These are phyloP conservation scores for Zingel zingel DNA, from an alignment of 2,113 vertebrate genomes.

Conservation along the genomic window DNA sequence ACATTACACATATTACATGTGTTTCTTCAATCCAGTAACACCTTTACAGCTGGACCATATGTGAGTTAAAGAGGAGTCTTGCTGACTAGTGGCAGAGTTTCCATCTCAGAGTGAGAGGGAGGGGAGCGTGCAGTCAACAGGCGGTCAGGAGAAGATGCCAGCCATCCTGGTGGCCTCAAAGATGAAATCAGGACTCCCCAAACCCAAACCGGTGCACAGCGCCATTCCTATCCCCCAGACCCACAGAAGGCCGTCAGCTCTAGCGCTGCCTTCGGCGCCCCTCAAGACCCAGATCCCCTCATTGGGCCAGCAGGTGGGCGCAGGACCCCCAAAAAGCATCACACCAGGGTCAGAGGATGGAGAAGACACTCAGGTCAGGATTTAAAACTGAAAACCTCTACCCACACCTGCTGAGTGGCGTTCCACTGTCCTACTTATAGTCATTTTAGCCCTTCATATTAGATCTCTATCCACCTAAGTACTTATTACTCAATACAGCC, in stretches of 20 bases:
- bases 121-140: constrained; percentile 17
- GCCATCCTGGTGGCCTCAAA: constrained; percentile 95
- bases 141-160: constrained; percentile 90
- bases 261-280: constrained; percentile 84
- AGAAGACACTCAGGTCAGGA: constrained; percentile 92
- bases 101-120: constrained; percentile 13
- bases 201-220: constrained; percentile 95
- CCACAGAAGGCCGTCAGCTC: constrained; percentile 84
- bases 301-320: constrained; percentile 49
- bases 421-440: background rate
- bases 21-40: constrained; percentile 4
- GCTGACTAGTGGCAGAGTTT: constrained; percentile 1
- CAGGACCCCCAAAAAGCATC: constrained; percentile 79
- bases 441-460: background rate
- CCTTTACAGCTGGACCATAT: constrained; percentile 2
- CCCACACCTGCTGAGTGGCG: background rate
- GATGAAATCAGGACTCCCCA: constrained; percentile 99
- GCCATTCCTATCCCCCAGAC: constrained; percentile 93
- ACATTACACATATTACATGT: background rate
- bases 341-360: constrained; percentile 80
- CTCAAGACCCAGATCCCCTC: constrained; percentile 84
- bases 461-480: background rate
- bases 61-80: background rate
- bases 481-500: background rate
- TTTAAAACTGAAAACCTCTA: background rate